phyloP scores from a whole-genome alignment of 2,888 invertebrate species.

The Chymomyza caudatula region DNA sequence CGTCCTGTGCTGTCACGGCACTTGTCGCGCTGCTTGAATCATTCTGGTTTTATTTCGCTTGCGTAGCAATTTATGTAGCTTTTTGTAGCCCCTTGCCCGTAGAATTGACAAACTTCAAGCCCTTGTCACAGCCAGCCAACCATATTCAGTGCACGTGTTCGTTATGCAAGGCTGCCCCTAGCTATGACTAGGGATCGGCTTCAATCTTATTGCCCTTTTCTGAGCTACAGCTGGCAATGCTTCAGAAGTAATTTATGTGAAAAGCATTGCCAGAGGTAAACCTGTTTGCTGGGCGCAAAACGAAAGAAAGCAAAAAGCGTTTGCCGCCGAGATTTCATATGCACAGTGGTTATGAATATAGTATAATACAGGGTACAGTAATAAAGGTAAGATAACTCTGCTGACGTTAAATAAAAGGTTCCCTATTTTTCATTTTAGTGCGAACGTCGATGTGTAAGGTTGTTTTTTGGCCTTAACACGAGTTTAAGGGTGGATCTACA shows the following conservation, averaged over 20 bases:
- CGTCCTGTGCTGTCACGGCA: not conserved
- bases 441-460: no score
- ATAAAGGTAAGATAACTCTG: no score
- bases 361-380: no score
- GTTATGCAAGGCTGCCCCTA: slow-evolving; percentile 65
- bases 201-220: slow-evolving; percentile 57
- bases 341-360: slow-evolving; percentile 25
- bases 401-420: no score
- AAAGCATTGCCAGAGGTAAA: slow-evolving; percentile 63
- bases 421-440: no score
- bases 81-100: slow-evolving; percentile 12
- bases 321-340: slow-evolving; percentile 19
- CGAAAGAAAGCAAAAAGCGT: slow-evolving; percentile 13
- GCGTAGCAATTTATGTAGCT: slow-evolving; percentile 46
- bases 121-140: slow-evolving; percentile 48
- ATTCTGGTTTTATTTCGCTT: slow-evolving; percentile 4
- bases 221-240: slow-evolving; percentile 36
- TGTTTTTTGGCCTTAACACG: no score
- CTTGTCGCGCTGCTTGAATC: slow-evolving; percentile 27
- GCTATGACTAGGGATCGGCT: not conserved
- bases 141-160: slow-evolving; percentile 72
- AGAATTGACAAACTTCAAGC: slow-evolving; percentile 54
- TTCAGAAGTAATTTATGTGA: slow-evolving; percentile 61
- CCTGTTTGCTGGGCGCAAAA: slow-evolving; percentile 29
- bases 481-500: no score